Conservation (phyloP, 2,797 vertebrate species). For the Chaenodraco wilsoni region DNA sequence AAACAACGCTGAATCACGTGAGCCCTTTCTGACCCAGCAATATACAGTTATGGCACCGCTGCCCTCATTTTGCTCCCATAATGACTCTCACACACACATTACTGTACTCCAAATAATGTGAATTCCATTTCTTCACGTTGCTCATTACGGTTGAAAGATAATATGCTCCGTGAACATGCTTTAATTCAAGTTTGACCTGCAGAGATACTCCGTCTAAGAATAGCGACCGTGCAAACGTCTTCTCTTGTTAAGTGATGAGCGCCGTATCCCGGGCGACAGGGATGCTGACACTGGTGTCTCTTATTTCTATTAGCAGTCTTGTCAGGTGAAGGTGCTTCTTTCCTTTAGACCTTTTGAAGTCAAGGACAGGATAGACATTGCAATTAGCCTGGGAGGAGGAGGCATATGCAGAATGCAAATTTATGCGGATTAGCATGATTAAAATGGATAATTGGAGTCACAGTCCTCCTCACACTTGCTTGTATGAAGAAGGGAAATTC, state of each 20-base stretch:
- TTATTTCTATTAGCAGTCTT: slow-evolving; percentile 73
- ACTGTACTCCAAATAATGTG: slow-evolving; percentile 46
- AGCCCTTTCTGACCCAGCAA: slow-evolving; percentile 50
- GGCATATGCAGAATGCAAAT: slow-evolving; percentile 77
- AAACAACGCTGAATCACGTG: slow-evolving; percentile 36
- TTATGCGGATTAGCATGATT: slow-evolving; percentile 74
- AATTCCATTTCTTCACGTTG: slow-evolving; percentile 60
- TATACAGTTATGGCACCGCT: slow-evolving; percentile 45
- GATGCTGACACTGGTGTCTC: slow-evolving; percentile 64
- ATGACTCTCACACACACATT: slow-evolving; percentile 61
- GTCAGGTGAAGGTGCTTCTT: slow-evolving; percentile 78
- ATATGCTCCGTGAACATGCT: slow-evolving; percentile 50
- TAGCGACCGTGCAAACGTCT: slow-evolving; percentile 24
- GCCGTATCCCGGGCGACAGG: slow-evolving; percentile 57
- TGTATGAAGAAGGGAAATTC: slow-evolving; percentile 45
- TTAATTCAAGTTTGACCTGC: slow-evolving; percentile 57
- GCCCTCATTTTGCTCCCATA: slow-evolving; percentile 66
- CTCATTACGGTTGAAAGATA: slow-evolving; percentile 53
- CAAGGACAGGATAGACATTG: slow-evolving; percentile 74
- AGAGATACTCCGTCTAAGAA: slow-evolving; percentile 38
- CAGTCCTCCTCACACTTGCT: slow-evolving; percentile 34
- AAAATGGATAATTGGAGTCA: slow-evolving; percentile 68
- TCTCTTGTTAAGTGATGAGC: slow-evolving; percentile 63
- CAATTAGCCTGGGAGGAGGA: slow-evolving; percentile 70
- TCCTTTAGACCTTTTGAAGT: slow-evolving; percentile 77